A percentile compares a stretch with the other conserved stretches of the same genome.
These are phyloP conservation scores for Conger conger DNA, from an alignment of 2,113 vertebrate species.

Conservation along the genomic window DNA sequence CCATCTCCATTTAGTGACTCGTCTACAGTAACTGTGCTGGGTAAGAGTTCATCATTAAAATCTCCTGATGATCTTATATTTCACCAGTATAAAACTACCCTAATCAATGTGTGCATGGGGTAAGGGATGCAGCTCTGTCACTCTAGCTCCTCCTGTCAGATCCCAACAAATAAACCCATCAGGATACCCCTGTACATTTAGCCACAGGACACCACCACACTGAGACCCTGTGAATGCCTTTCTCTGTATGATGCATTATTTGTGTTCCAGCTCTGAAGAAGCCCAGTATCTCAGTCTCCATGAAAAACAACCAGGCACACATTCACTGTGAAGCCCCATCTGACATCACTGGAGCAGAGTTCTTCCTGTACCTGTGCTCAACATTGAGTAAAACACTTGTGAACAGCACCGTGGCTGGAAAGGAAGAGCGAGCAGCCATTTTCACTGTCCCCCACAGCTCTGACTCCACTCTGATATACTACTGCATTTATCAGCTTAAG, in stretches of 20 bases:
- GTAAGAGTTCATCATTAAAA: constrained; percentile 24
- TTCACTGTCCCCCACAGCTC: constrained; percentile 5
- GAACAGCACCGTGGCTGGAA: neutral
- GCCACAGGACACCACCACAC: neutral
- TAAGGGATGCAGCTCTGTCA: too few relatives aligned
- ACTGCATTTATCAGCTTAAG: neutral
- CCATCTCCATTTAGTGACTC: neutral
- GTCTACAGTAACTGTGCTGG: constrained; percentile 18
- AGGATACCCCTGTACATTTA: neutral
- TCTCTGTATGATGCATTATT: accelerated
- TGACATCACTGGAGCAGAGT: neutral
- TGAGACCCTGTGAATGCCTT: neutral
- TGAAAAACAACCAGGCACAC: neutral
- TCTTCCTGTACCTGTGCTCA: constrained; percentile 1
- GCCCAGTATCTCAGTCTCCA: neutral
- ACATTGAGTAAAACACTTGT: neutral
- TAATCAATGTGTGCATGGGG: too few relatives aligned
- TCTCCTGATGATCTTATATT: neutral
- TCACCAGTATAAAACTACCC: too few relatives aligned
- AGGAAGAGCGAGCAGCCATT: neutral
- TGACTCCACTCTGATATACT: neutral
- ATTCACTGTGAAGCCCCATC: constrained; percentile 9
- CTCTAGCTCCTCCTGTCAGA: too few relatives aligned
- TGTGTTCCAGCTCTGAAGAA: constrained; percentile 7
- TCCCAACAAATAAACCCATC: too few relatives aligned